Evolutionary conservation across 2,888 invertebrate species (phyloP).

Genomic region (Epsilonema sp.): DNA sequence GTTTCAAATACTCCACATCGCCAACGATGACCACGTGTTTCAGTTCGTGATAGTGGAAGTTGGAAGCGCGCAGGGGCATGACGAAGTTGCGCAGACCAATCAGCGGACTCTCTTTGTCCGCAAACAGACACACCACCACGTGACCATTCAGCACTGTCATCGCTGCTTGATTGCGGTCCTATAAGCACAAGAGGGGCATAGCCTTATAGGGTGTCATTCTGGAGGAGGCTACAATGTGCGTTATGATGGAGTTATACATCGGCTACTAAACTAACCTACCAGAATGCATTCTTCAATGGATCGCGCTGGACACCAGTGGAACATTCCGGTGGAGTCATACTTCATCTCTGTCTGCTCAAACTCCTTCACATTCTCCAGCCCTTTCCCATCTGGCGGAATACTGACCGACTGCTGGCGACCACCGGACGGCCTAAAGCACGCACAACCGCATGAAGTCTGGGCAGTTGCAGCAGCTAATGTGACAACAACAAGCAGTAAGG

Average conservation of each 20-base stretch:
- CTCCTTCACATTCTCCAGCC: constrained; percentile 13
- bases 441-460: too few relatives aligned
- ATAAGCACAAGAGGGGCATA: too few relatives aligned
- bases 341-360: constrained; percentile 26
- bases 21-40: constrained; percentile 99
- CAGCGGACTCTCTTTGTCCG: constrained; percentile 92
- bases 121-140: constrained; percentile 95
- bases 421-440: constrained; percentile 7
- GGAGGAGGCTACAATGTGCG: too few relatives aligned
- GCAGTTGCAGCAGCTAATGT: too few relatives aligned
- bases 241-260: too few relatives aligned
- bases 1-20: constrained; percentile 85
- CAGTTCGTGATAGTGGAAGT: constrained; percentile 98
- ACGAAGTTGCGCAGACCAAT: constrained; percentile 95
- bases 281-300: constrained; percentile 92
- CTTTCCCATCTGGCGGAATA: constrained; percentile 4
- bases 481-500: too few relatives aligned
- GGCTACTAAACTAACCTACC: too few relatives aligned
- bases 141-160: constrained; percentile 97
- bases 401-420: constrained; percentile 17
- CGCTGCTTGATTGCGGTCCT: constrained; percentile 97
- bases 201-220: too few relatives aligned
- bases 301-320: constrained; percentile 96
- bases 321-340: constrained; percentile 98
- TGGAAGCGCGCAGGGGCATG: constrained; percentile 96